Evolutionary conservation across 2,888 invertebrate genomes (phyloP).

Genomic region (Psococerastis gibbosa): DNA sequence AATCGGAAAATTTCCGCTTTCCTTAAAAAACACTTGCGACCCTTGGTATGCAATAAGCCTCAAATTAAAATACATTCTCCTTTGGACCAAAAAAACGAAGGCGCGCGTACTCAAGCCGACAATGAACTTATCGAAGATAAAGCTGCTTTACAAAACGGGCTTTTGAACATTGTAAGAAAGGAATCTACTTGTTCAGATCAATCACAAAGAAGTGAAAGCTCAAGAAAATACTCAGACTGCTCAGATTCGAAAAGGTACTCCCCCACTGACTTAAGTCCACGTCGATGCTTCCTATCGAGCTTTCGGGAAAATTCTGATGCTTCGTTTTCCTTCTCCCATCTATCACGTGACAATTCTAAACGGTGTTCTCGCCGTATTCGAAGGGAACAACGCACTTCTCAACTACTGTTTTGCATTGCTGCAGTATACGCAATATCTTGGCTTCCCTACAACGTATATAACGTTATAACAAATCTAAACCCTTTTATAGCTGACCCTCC

Average conservation of each 20-base stretch:
- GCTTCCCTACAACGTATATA: conserved; percentile 36
- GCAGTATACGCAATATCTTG: conserved; percentile 34
- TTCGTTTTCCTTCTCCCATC: conserved; percentile 5
- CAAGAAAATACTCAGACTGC: conserved; percentile 7
- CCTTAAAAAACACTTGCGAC: conserved; percentile 22
- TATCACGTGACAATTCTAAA: conserved; percentile 1
- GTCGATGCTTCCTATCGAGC: conserved; percentile 9
- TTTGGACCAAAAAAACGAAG: not conserved
- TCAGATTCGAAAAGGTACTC: conserved; percentile 5
- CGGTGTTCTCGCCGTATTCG: conserved; percentile 16
- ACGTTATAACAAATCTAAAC: conserved; percentile 26
- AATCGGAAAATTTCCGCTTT: conserved; percentile 28
- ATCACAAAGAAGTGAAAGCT: conserved; percentile 7
- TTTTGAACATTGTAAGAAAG: conserved; percentile 3
- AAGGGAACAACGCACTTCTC: conserved; percentile 22
- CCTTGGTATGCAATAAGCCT: not conserved
- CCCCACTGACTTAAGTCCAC: not conserved
- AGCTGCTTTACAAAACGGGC: not conserved
- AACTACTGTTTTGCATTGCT: conserved; percentile 31
- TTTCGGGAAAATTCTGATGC: conserved; percentile 5
- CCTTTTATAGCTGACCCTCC: conserved; percentile 16
- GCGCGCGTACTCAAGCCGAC: not conserved
- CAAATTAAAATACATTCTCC: conserved; percentile 6
- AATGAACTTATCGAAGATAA: not conserved
- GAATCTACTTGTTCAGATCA: conserved; percentile 1